Evolutionary conservation across 2,113 vertebrate genomes (phyloP), one percentile per base, ranked within the genome.

Genomic region (Sorex araneus): DNA sequence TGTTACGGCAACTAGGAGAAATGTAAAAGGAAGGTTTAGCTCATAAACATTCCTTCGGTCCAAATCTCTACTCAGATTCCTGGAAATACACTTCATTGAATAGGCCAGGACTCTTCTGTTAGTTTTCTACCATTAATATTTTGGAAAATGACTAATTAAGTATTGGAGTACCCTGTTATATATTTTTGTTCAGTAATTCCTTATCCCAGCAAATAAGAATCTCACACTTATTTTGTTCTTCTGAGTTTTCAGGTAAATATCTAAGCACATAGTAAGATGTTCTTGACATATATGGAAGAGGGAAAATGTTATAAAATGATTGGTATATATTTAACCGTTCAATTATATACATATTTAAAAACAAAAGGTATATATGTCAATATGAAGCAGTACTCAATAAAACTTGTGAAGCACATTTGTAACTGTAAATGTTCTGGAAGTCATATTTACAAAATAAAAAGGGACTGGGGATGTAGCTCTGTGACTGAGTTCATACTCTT

Each of bases 191-290:
- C 13, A 54, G 30, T 32, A 89, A 66, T 30, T 66, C 67, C 11
- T 91, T 30, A 54, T 50, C 0, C 2, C 1, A 66, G 2, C 6
- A 87, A 87, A 79, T 28, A 81, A 74, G 57, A 12, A 71, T 83
- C 40, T 87, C 25, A 82, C 23, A 66, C 40, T 87, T 75, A 71
- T 83, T 92, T 88, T 30, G n/a, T 74, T 19, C 11, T 75, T 9
- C 32, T 45, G n/a, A 91, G 2, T 40, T 25, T 79, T 1, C 11
- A 54, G 27, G 73, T 73, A 30, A 70, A 25, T 67, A 77, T 30
- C 30, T 92, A 27, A 34, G 57, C 73, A 21, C 32, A 25, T 30
- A 66, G n/a, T 40, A 85, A 90, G 27, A 74, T 82, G 18, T 50
- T 77, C 21, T 76, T 81, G n/a, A 93, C 12, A 50, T 77, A 36